Evolutionary conservation across 2,113 vertebrate genomes (phyloP), one percentile per base, ranked within the genome.

Genomic region (Brachypteracias leptosomus): DNA sequence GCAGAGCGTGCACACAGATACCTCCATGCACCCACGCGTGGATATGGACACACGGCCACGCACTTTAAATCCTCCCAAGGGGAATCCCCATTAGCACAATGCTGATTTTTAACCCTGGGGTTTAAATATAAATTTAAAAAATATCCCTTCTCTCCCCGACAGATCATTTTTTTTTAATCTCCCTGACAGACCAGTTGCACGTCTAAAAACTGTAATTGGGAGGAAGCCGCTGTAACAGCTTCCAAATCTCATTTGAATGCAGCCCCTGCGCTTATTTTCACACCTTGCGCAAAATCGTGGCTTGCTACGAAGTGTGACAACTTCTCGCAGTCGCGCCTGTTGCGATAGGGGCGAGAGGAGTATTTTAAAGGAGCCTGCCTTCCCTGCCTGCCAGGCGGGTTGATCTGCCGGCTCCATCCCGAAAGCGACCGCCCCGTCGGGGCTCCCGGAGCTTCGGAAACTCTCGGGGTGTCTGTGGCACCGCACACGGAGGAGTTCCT

Each of bases 381-480:
- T 20, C 35, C 35, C 85, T 21, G 9, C 3, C n/a, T 7, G 4
- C 8, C 36, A 10, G 61, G 13, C 7, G 11, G 8, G 7, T 2
- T 72, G 57, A 11, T 28, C 58, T 28, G 40, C 6, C 8, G 28
- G 31, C 36, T 82, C 61, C 22, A 0, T 71, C n/a, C 61, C 38
- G 4, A 63, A 33, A 3, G 36, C 28, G 16, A 15, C 3, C 4
- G 9, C 58, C 8, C 52, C 15, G 7, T 0, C 16, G 28, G 24
- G 33, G 9, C 3, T 35, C 16, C 66, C 8, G 14, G 4, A 59
- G 81, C 13, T 13, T 67, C 8, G 70, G 55, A 46, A 57, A 10
- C 1, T 0, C 49, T 20, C 40, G 3, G 40, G 13, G 5, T 9
- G 12, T 2, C 31, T 28, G 40, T 7, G 11, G 19, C 24, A 5